These are phyloP conservation scores for Trididemnum nubilum DNA, from an alignment of 23 tunicate species.

Conservation along the genomic window DNA sequence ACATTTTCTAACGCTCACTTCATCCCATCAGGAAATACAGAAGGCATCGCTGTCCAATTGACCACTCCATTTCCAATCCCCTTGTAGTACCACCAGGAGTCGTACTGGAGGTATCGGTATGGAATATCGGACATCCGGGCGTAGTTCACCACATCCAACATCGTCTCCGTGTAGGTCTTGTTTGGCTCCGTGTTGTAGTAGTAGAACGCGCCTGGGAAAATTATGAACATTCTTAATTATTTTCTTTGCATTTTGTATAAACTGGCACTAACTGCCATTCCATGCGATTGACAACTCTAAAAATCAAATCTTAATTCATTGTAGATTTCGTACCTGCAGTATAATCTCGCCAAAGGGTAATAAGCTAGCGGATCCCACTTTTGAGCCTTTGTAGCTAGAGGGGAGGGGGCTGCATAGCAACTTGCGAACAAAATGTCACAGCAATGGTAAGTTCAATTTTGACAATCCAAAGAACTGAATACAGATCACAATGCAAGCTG, in stretches of 20 bases:
- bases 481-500: too few species aligned
- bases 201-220: conserved; percentile 74
- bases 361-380: too few species aligned
- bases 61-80: conserved; percentile 78
- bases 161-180: conserved; percentile 83
- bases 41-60: conserved; percentile 82
- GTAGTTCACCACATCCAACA: conserved; percentile 60
- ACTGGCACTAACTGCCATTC: too few species aligned
- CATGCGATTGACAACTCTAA: not conserved
- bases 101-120: conserved; percentile 81
- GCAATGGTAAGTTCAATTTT: too few species aligned
- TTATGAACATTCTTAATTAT: too few species aligned
- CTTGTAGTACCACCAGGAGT: conserved; percentile 96
- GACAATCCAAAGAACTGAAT: too few species aligned
- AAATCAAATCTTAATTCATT: too few species aligned
- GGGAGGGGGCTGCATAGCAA: too few species aligned
- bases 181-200: conserved; percentile 82
- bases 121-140: conserved; percentile 57
- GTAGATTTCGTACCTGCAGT: too few species aligned
- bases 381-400: too few species aligned
- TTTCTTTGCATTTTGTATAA: not conserved
- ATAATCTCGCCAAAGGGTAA: too few species aligned
- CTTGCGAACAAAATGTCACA: too few species aligned
- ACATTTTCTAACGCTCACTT: conserved; percentile 60
- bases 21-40: conserved; percentile 82